Evolutionary conservation across 2,888 invertebrate genomes (phyloP).

Genomic region (Trileptium ribeirensis): DNA sequence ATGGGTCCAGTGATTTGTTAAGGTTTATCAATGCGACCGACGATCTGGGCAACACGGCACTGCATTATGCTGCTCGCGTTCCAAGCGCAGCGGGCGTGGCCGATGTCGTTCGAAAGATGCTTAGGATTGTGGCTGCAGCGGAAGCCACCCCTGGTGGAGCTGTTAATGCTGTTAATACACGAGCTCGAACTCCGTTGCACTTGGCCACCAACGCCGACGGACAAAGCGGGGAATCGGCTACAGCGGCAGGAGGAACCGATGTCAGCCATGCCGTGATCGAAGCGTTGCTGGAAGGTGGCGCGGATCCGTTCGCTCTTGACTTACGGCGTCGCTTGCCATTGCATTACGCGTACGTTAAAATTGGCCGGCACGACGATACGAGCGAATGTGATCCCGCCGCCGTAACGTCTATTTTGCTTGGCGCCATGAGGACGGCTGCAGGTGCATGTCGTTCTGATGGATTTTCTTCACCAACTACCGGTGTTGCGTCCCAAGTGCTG

Average conservation of each 20-base stretch:
- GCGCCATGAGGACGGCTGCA: constrained; percentile 16
- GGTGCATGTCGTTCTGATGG: no score
- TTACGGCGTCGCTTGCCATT: constrained; percentile 52
- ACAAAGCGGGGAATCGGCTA: constrained; percentile 49
- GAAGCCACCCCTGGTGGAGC: constrained; percentile 43
- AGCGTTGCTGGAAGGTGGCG: constrained; percentile 52
- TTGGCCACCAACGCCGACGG: constrained; percentile 53
- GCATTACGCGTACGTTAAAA: constrained; percentile 56
- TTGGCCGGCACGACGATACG: constrained; percentile 40
- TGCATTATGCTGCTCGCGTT: constrained; percentile 45
- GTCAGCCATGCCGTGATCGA: constrained; percentile 55
- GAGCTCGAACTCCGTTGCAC: constrained; percentile 55
- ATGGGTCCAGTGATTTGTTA: background rate
- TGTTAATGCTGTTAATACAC: constrained; percentile 12
- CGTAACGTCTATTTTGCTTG: constrained; percentile 36
- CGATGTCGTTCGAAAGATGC: background rate
- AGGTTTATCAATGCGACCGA: constrained; percentile 37
- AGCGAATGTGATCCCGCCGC: constrained; percentile 38
- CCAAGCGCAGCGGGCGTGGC: background rate
- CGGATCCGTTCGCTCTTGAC: constrained; percentile 42
- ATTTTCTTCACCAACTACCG: no score
- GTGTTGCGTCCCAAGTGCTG: background rate
- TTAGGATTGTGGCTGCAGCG: background rate
- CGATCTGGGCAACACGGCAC: constrained; percentile 44
- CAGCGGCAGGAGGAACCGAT: no score